Evolutionary conservation across 2,113 vertebrate genomes (phyloP).

Genomic region (Vidua macroura): DNA sequence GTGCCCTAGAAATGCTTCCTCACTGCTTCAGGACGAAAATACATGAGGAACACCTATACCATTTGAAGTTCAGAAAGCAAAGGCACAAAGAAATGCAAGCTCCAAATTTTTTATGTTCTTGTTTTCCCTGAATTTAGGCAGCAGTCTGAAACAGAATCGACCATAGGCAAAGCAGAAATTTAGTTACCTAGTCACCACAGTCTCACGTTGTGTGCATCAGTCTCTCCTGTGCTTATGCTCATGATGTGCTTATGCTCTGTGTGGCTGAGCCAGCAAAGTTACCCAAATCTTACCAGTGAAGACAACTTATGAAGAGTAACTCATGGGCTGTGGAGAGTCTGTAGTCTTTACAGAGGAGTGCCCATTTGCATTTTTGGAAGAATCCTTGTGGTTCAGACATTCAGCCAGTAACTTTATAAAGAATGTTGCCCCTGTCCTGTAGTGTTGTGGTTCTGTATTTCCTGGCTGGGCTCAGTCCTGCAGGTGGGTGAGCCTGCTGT

Average conservation of each 20-base stretch:
- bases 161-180: neutral
- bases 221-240: neutral
- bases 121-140: neutral
- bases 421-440: neutral
- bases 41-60: fast-evolving
- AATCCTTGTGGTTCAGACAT: neutral
- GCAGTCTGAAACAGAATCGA: neutral
- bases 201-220: neutral
- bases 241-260: neutral
- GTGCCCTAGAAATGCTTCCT: neutral
- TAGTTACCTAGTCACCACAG: neutral
- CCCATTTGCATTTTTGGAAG: neutral
- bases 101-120: neutral
- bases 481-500: neutral
- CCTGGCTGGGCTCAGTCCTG: neutral
- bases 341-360: neutral
- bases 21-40: neutral
- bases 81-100: neutral
- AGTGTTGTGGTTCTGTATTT: neutral
- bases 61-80: neutral
- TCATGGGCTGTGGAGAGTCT: neutral
- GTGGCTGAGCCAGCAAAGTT: neutral
- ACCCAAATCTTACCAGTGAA: neutral
- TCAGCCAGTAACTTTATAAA: neutral
- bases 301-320: neutral